Conservation (phyloP, 2,797 vertebrate genomes). For the Mareca penelope region DNA sequence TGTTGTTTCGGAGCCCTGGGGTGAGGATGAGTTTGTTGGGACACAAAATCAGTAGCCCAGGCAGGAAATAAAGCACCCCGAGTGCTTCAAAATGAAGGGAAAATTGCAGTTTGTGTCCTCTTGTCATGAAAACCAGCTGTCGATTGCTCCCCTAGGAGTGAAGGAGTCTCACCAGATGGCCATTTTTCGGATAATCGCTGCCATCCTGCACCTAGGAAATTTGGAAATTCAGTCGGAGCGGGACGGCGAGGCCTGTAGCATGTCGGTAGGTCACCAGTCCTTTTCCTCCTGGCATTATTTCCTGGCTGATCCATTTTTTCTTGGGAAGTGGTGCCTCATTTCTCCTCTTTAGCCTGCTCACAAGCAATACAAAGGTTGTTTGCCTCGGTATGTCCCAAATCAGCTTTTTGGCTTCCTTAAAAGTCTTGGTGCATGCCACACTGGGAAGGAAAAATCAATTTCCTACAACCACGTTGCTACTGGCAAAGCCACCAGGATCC, state of each 20-base stretch:
- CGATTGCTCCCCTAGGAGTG: conserved; percentile 81
- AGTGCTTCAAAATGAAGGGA: background rate
- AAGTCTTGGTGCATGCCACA: rapidly evolving
- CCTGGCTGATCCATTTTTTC: background rate
- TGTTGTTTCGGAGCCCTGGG: background rate
- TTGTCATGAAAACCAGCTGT: background rate
- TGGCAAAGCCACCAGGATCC: background rate
- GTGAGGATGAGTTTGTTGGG: background rate
- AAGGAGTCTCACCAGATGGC: conserved; percentile 87
- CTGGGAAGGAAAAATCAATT: background rate
- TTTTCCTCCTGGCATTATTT: background rate
- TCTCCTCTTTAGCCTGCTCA: background rate
- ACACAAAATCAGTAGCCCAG: background rate
- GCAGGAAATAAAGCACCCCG: background rate
- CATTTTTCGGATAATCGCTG: conserved; percentile 90
- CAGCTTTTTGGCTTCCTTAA: background rate
- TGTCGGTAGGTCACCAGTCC: conserved; percentile 79
- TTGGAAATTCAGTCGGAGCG: conserved; percentile 82
- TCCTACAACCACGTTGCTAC: background rate
- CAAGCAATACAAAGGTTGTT: rapidly evolving
- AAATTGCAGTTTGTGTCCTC: background rate
- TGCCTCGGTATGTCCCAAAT: background rate
- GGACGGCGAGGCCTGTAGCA: conserved; percentile 86
- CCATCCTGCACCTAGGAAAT: conserved; percentile 94
- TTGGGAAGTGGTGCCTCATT: background rate